Evolutionary conservation across 2,888 invertebrate genomes (phyloP), one percentile per base, ranked within the genome.

Genomic region (Tyria jacobaeae): DNA sequence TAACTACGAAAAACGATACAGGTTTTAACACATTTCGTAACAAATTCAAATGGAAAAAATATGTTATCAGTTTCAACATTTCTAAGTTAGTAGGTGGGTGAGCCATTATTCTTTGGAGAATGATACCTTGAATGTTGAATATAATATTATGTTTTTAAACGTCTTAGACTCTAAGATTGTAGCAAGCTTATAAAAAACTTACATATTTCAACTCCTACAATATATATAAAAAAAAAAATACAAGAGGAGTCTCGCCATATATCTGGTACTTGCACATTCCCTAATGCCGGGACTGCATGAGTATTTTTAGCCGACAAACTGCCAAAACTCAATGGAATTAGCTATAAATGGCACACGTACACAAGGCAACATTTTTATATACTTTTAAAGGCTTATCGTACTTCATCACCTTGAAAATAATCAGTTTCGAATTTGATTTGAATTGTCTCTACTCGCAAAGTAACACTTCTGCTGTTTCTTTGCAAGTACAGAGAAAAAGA

Each of bases 1-100:
- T 70, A 68, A 55, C 63, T 21, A 60, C 57, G 62, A 61, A 68
- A 66, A 69, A 56, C 62, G 3, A 31, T 31, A 31, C 12, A 17
- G 14, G 35, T 51, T 51, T 51, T 51, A 31, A 31, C 27, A 31
- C 7, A 31, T 2, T 2, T 31, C 27, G 1, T 31, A 4, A 31
- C n/a, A 31, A 31, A 6, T 31, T 31, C 27, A 31, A 31, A 31
- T 31, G 27, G 3, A 27, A 27, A 27, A 27, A 27, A 31, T 7
- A 3, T 31, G 6, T 6, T 31, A 31, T 31, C 27, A 27, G 27
- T 31, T 7, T 31, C 27, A 7, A 7, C 7, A 31, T 31, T 7
- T n/a, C 4, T 31, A 27, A 27, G 27, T 4, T 27, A 31, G 27
- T 3, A 31, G n/a, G 27, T 31, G 27, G 27, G 27, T 31, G 27